These are phyloP conservation scores for Andinoacara biseriatus DNA, from an alignment of 2,113 vertebrate genomes.

Conservation along the genomic window DNA sequence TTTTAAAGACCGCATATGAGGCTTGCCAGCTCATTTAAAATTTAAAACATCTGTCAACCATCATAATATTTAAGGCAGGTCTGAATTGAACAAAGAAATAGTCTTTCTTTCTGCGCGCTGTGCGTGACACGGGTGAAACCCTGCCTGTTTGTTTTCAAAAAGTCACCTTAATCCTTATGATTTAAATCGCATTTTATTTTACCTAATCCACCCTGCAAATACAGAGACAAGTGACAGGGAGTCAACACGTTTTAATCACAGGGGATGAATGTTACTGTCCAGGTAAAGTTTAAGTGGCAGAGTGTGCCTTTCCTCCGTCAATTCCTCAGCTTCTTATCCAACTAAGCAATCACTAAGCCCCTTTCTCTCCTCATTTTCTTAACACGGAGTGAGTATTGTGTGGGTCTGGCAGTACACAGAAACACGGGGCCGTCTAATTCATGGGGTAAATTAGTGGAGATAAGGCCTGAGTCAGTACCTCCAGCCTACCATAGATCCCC, in stretches of 20 bases:
- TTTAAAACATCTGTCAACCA: slow-evolving; percentile 22
- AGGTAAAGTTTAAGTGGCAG: slow-evolving; percentile 51
- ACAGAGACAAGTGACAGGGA: slow-evolving; percentile 61
- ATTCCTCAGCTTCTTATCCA: slow-evolving; percentile 50
- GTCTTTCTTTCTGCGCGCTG: slow-evolving; percentile 18
- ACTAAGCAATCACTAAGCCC: slow-evolving; percentile 52
- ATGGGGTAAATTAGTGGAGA: slow-evolving; percentile 81
- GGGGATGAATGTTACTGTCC: slow-evolving; percentile 40
- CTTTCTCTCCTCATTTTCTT: slow-evolving; percentile 67
- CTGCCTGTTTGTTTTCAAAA: slow-evolving; percentile 57
- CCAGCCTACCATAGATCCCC: slow-evolving; percentile 79
- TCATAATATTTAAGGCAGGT: not conserved
- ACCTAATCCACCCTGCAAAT: slow-evolving; percentile 65
- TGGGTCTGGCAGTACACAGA: slow-evolving; percentile 64
- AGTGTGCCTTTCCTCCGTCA: slow-evolving; percentile 32
- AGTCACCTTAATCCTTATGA: slow-evolving; percentile 59
- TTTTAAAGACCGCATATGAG: not conserved
- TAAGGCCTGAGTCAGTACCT: slow-evolving; percentile 80
- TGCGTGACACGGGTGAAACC: slow-evolving; percentile 21
- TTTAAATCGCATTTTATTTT: slow-evolving; percentile 61
- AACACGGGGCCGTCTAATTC: slow-evolving; percentile 69
- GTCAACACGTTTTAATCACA: slow-evolving; percentile 54
- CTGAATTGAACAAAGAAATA: slow-evolving; percentile 24
- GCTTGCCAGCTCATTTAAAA: slow-evolving; percentile 37
- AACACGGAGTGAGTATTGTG: slow-evolving; percentile 60